Percentiles rank a stretch among this genome's conserved stretches.
Evolutionary conservation across 2,113 vertebrate genomes (phyloP).

Genomic region (Phaetusa simplex): DNA sequence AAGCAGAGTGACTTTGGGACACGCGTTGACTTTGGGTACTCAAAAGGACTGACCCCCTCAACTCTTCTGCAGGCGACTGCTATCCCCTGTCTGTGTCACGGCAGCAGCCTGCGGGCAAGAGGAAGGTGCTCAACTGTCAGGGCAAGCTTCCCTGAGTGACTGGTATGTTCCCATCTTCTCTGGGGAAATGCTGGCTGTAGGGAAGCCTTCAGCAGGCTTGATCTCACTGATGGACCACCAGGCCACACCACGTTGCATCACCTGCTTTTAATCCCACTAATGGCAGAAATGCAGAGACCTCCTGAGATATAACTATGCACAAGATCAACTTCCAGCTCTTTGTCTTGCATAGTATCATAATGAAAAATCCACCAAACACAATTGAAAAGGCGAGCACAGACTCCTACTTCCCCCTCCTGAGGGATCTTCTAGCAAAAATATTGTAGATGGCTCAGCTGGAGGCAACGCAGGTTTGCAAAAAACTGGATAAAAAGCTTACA

Average conservation of each 20-base stretch:
- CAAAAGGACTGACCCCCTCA: rapidly evolving
- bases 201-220: not conserved
- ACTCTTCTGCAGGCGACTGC: not conserved
- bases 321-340: not conserved
- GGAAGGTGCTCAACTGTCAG: not conserved
- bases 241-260: not conserved
- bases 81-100: not conserved
- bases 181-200: not conserved
- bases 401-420: not conserved
- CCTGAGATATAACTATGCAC: not conserved
- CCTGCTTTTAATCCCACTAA: not conserved
- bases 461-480: not conserved
- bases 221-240: not conserved
- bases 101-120: not conserved
- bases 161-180: not conserved
- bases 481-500: not conserved
- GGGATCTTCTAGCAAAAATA: not conserved
- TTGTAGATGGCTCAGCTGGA: not conserved
- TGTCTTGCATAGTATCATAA: not conserved
- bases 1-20: not conserved
- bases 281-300: not conserved
- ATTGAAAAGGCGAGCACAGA: not conserved
- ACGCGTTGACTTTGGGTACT: not conserved
- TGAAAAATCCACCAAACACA: not conserved
- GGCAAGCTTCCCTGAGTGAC: not conserved